Conservation (phyloP, 2,888 invertebrate genomes). For the Arctia plantaginis region DNA sequence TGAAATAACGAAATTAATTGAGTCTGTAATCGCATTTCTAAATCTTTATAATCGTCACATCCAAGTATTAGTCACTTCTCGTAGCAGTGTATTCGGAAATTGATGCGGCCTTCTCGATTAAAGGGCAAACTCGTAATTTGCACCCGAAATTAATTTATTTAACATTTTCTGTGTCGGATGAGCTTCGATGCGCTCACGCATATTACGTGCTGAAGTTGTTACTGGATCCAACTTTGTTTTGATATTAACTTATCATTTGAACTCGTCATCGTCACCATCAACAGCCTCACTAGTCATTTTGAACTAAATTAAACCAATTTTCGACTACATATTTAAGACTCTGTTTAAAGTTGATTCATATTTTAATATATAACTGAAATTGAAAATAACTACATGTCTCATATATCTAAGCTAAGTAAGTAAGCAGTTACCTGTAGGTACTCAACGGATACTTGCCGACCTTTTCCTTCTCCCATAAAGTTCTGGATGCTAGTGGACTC, state of each 20-base stretch:
- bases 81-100: conserved; percentile 44
- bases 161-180: conserved; percentile 53
- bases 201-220: conserved; percentile 3
- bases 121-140: conserved; percentile 68
- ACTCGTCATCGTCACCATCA: neutral
- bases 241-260: conserved; percentile 14
- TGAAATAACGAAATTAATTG: neutral
- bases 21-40: neutral
- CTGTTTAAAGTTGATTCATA: no score
- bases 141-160: conserved; percentile 75
- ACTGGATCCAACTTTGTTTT: conserved; percentile 9
- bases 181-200: conserved; percentile 33
- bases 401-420: no score
- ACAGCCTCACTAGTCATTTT: neutral
- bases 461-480: no score
- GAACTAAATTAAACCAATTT: neutral
- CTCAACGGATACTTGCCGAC: no score
- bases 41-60: conserved; percentile 34
- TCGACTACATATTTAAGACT: neutral
- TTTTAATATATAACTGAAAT: no score
- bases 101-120: conserved; percentile 65
- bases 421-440: no score
- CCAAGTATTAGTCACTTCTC: conserved; percentile 41
- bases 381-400: no score
- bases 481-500: no score